Conservation (phyloP, 1,140 invertebrate species). For the Saccostrea cuccullata region DNA sequence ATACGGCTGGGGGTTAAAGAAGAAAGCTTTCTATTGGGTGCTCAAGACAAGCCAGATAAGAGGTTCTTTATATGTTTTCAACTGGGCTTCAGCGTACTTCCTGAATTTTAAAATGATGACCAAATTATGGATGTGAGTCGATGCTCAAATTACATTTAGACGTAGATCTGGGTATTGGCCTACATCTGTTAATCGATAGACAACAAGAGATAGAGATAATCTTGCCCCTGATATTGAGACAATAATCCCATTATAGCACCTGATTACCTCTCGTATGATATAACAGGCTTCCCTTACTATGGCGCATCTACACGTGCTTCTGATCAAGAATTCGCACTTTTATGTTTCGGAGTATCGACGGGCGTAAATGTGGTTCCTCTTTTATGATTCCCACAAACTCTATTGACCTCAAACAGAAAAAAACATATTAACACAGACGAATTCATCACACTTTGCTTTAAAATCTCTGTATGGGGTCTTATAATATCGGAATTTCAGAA, state of each 20-base stretch:
- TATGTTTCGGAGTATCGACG: neutral
- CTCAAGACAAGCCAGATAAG: too few relatives aligned
- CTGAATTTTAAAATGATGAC: too few relatives aligned
- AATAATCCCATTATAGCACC: neutral
- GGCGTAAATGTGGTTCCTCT: neutral
- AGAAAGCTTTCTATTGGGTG: too few relatives aligned
- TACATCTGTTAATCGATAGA: neutral
- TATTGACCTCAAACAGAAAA: neutral
- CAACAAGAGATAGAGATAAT: neutral
- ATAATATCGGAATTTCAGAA: neutral
- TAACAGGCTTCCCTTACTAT: neutral
- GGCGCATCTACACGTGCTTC: neutral
- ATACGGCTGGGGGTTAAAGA: too few relatives aligned
- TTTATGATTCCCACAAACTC: conserved; percentile 14
- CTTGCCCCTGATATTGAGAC: neutral
- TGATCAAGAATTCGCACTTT: neutral
- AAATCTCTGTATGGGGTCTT: conserved; percentile 6
- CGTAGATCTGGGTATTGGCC: too few relatives aligned
- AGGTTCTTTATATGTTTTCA: too few relatives aligned
- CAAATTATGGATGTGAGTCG: too few relatives aligned
- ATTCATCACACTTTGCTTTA: conserved; percentile 4
- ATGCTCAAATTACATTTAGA: too few relatives aligned
- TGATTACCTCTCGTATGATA: neutral
- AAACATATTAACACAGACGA: neutral
- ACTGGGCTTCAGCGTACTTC: too few relatives aligned